These are phyloP conservation scores for Neotoma lepida DNA, from an alignment of 2,113 vertebrate genomes.

Conservation along the genomic window DNA sequence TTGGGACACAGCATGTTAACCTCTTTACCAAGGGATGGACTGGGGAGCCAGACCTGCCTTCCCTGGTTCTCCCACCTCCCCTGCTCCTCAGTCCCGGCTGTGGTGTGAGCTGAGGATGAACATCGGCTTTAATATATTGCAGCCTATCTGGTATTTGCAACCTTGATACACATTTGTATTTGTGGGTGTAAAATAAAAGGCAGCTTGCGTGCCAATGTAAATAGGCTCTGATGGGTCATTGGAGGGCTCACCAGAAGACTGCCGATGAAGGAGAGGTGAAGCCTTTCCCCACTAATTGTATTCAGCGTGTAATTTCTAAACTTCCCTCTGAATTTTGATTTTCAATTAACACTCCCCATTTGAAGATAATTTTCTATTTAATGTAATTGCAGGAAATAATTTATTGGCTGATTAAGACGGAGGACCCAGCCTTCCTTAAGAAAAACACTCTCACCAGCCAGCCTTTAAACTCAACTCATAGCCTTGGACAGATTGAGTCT, in stretches of 20 bases:
- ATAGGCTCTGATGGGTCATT: conserved; percentile 85
- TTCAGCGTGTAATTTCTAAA: conserved; percentile 90
- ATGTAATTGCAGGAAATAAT: conserved; percentile 97
- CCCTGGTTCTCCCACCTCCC: background rate
- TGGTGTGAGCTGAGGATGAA: conserved; percentile 62
- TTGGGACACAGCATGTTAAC: background rate
- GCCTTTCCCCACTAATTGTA: conserved; percentile 87
- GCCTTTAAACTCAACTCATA: conserved; percentile 85
- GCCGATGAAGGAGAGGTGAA: conserved; percentile 88
- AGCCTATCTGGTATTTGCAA: conserved; percentile 60
- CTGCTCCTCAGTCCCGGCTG: background rate
- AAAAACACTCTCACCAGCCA: conserved; percentile 88
- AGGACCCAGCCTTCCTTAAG: conserved; percentile 91
- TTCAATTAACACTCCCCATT: conserved; percentile 96
- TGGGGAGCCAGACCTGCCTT: background rate
- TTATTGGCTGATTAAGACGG: conserved; percentile 97
- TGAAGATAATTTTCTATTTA: conserved; percentile 94
- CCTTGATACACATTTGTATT: conserved; percentile 62
- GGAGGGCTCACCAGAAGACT: conserved; percentile 86
- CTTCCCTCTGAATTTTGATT: conserved; percentile 95
- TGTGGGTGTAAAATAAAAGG: conserved; percentile 73
- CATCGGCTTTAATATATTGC: conserved; percentile 55
- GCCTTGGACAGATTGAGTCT: conserved; percentile 89
- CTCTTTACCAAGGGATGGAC: background rate
- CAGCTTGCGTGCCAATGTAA: conserved; percentile 84